Base-by-base conservation (phyloP, 2,797 vertebrate species). In the Hozukius guyotensis region DNA sequence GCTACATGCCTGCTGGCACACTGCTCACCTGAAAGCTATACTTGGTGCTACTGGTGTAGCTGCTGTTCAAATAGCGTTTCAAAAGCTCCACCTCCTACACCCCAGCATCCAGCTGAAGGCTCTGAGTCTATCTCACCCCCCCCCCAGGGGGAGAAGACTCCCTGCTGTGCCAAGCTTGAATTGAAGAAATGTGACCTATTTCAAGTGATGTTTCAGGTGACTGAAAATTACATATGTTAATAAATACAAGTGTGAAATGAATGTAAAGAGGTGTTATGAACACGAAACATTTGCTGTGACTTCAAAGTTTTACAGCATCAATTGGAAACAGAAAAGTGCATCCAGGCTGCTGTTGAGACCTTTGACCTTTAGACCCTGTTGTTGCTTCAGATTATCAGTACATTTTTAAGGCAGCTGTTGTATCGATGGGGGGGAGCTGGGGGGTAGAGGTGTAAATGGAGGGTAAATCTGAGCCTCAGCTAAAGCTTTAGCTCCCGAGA, bases 401-500 rank as follows among this genome's bases (percentile, higher is more conserved):
- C 61, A 87, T 62, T 88, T 88, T 88, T 63, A 78, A 87, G 84
- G 81, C 32, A 4, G 66, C 29, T 5, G 2, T 49, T 72, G 62
- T 66, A 42, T 42, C 1, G 20, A 64, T 27, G n/a, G 27, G 53
- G 38, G 46, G 16, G 55, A 8, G 11, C 1, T 13, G 10, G 24
- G 49, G 24, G 65, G 20, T 38, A 18, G 65, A 81, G 80, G 83
- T 90, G 80, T 82, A 81, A 79, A 75, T 42, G 60, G 46, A 76
- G 81, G 85, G 80, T 77, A 75, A 84, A 82, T 88, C 84, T 88
- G 77, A 78, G 84, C 65, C 67, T 84, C 46, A 60, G 73, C 82
- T 81, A 64, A 87, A 85, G 88, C 89, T 91, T 87, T 80, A 91
- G 90, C 89, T 88, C 62, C 85, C 84, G 81, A 84, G 78, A 82